Percentiles rank a stretch among this genome's conserved stretches.
Conservation (phyloP, 2,888 invertebrate species). For the Pherbina coryleti region DNA sequence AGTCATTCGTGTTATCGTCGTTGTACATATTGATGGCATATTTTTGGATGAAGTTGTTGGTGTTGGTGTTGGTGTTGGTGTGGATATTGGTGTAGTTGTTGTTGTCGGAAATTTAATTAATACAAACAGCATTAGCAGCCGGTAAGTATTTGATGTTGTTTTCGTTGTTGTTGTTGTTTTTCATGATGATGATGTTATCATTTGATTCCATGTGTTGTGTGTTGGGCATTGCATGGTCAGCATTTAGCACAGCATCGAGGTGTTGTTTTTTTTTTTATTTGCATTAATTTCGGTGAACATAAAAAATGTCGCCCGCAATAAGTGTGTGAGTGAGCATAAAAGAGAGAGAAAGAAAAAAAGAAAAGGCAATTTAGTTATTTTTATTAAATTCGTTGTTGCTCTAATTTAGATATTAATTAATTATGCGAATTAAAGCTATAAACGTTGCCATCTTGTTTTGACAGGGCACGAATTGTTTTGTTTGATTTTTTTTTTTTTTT, state of each 20-base stretch:
- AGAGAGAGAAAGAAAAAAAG: neutral
- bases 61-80: too few relatives aligned
- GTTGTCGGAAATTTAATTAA: neutral
- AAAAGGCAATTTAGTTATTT: neutral
- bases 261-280: neutral
- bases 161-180: slow-evolving; percentile 3
- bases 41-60: neutral
- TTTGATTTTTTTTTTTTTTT: too few relatives aligned
- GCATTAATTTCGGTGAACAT: neutral
- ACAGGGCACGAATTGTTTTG: too few relatives aligned
- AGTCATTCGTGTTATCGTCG: neutral
- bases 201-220: neutral
- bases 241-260: neutral
- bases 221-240: neutral
- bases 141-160: neutral
- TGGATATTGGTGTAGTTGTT: neutral
- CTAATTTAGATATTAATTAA: too few relatives aligned
- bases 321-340: neutral
- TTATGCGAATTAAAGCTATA: too few relatives aligned
- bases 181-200: neutral
- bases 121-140: neutral
- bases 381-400: too few relatives aligned
- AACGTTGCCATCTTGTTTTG: too few relatives aligned
- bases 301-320: neutral
- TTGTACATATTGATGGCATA: slow-evolving; percentile 11